Evolutionary conservation across 2,888 invertebrate species (phyloP), one percentile per base, ranked within the genome.

Genomic region (Drosophila falleni): DNA sequence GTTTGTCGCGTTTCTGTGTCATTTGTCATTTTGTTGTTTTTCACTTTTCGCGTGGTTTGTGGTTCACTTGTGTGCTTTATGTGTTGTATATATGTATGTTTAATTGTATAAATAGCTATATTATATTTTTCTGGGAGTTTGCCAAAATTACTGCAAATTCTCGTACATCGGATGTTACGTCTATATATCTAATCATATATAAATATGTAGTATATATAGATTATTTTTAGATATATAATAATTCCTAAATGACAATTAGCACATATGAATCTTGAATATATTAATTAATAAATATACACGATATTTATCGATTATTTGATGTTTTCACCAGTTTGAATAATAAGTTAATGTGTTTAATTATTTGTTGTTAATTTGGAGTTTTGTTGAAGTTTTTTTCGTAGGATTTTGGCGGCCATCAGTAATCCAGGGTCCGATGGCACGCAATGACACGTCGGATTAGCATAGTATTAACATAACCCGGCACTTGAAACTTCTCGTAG

Each of bases 361-460:
- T 19, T 33, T 60, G 23, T 29, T 35, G 8, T 13, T 46, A n/a
- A 46, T 15, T 15, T 11, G 46, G 41, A 19, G 23, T 41, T 39
- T 15, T n/a, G 3, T 8, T 3, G 35, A 3, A 37, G 26, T 16
- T 33, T 55, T 67, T 65, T 51, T 46, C 51, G 59, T 66, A 46
- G 49, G 29, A 61, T 54, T 39, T 50, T 23, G 46, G 58, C 69
- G 75, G 64, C 77, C 87, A 87, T 80, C 89, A 74, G 90, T 90
- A 90, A 91, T 91, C 90, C 90, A 85, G 89, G 90, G 90, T 91
- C 90, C 86, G 75, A 88, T 86, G 78, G 78, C 78, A 78, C 80
- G 78, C 80, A 63, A 54, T 64, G 72, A 10, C 10, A 1, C 8
- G 42, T 1, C 2, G 19, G 0, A 33, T 44, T 15, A 37, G 26